Conservation (phyloP, 2,113 vertebrate species). For the Leptobrachium leishanense region DNA sequence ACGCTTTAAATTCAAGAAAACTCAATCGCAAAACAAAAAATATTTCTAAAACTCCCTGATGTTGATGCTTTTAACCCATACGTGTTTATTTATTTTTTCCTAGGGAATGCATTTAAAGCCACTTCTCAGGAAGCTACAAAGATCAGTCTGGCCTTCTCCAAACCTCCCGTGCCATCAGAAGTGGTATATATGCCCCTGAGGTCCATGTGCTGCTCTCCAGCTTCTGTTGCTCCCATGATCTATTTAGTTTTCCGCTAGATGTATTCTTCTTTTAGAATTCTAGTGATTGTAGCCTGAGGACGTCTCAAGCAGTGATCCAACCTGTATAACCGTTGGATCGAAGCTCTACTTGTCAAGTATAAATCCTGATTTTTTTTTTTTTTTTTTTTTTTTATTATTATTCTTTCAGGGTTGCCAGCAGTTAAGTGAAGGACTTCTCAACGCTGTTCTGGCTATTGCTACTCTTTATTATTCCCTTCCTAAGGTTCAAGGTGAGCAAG, state of each 20-base stretch:
- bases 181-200: slow-evolving; percentile 57
- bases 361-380: neutral
- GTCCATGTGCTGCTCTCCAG: too few relatives aligned
- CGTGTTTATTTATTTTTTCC: slow-evolving; percentile 13
- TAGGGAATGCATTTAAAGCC: slow-evolving; percentile 76
- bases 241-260: too few relatives aligned
- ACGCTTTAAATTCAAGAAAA: too few relatives aligned
- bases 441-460: slow-evolving; percentile 71
- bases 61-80: too few relatives aligned
- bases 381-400: neutral
- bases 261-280: too few relatives aligned
- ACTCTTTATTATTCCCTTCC: slow-evolving; percentile 85
- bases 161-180: slow-evolving; percentile 73
- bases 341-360: too few relatives aligned
- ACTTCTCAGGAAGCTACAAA: slow-evolving; percentile 84
- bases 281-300: too few relatives aligned
- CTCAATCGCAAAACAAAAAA: too few relatives aligned
- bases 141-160: slow-evolving; percentile 81
- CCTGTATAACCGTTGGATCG: too few relatives aligned
- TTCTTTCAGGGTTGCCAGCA: slow-evolving; percentile 70
- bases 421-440: slow-evolving; percentile 71
- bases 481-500: slow-evolving; percentile 82
- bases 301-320: too few relatives aligned
- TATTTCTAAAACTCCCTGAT: too few relatives aligned
- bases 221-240: neutral